Conservation (phyloP, 2,888 invertebrate species). For the Lasioglossum leucozonium region DNA sequence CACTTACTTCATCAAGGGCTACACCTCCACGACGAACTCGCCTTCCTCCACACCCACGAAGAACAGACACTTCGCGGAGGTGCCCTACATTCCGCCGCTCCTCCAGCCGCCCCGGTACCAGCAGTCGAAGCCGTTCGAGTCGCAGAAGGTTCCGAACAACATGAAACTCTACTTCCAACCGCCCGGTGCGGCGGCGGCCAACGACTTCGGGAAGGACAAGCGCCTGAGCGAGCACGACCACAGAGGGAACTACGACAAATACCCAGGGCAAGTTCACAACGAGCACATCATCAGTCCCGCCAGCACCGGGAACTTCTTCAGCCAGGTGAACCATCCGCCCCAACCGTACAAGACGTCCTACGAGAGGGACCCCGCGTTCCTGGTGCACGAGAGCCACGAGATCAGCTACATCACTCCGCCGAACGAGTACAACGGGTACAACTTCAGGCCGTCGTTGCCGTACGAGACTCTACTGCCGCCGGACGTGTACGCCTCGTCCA, state of each 20-base stretch:
- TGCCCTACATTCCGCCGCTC: slow-evolving; percentile 57
- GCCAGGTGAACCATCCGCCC: slow-evolving; percentile 76
- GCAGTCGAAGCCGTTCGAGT: slow-evolving; percentile 74
- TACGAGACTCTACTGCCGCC: slow-evolving; percentile 76
- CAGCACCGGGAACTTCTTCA: slow-evolving; percentile 74
- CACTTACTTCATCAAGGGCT: slow-evolving; percentile 74
- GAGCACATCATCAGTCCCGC: slow-evolving; percentile 57
- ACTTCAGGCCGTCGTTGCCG: slow-evolving; percentile 78
- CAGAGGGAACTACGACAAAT: slow-evolving; percentile 69
- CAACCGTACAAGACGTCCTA: slow-evolving; percentile 75
- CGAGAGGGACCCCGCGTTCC: slow-evolving; percentile 79
- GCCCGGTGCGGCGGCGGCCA: slow-evolving; percentile 57
- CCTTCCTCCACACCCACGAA: slow-evolving; percentile 65
- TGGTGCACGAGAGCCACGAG: slow-evolving; percentile 82
- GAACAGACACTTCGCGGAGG: slow-evolving; percentile 66
- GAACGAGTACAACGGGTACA: slow-evolving; percentile 68
- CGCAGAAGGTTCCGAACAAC: slow-evolving; percentile 70
- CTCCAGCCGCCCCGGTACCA: slow-evolving; percentile 71
- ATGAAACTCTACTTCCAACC: slow-evolving; percentile 75
- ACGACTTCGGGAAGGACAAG: slow-evolving; percentile 68
- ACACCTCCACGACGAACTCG: slow-evolving; percentile 60
- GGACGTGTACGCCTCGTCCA: slow-evolving; percentile 68
- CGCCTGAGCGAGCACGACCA: slow-evolving; percentile 50
- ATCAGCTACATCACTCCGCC: slow-evolving; percentile 79
- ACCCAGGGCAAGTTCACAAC: slow-evolving; percentile 60